Percentiles rank a stretch among this genome's conserved stretches.
Evolutionary conservation across 2,888 invertebrate species (phyloP).

Genomic region (Laspeyria flexula): DNA sequence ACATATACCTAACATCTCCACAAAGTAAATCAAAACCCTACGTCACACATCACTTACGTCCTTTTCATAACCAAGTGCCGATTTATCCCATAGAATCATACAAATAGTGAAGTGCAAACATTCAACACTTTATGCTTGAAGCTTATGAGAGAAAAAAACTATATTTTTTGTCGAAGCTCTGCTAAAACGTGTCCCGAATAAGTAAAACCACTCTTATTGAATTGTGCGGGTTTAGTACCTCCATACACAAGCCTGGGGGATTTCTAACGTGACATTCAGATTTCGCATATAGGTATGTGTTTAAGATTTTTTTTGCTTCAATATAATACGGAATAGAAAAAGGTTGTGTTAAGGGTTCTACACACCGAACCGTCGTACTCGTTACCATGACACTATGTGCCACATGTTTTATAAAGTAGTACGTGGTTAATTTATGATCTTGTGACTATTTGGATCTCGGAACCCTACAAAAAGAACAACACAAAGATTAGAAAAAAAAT

Average conservation of each 20-base stretch:
- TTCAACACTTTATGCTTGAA: constrained; percentile 17
- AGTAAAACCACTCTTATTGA: constrained; percentile 28
- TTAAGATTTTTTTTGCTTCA: background rate
- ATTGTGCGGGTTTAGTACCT: constrained; percentile 21
- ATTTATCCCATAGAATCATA: background rate
- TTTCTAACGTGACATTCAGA: constrained; percentile 15
- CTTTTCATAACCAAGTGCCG: background rate
- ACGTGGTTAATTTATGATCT: too few species aligned
- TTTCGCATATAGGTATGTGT: background rate
- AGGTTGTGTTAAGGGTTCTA: too few species aligned
- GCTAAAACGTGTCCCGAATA: constrained; percentile 32
- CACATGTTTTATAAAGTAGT: too few species aligned
- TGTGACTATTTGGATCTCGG: too few species aligned
- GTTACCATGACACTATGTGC: too few species aligned
- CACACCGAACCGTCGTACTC: too few species aligned
- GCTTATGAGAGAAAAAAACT: constrained; percentile 19
- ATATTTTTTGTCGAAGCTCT: constrained; percentile 26
- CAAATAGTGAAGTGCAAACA: constrained; percentile 11
- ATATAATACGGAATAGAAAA: background rate
- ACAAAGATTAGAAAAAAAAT: too few species aligned
- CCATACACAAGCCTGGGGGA: constrained; percentile 19
- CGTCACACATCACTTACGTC: too few species aligned
- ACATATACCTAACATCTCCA: too few species aligned
- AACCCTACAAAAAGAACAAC: too few species aligned
- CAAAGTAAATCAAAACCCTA: too few species aligned